These are phyloP conservation scores for Heliconius cydno DNA, from an alignment of 2,888 invertebrate genomes.

Conservation along the genomic window DNA sequence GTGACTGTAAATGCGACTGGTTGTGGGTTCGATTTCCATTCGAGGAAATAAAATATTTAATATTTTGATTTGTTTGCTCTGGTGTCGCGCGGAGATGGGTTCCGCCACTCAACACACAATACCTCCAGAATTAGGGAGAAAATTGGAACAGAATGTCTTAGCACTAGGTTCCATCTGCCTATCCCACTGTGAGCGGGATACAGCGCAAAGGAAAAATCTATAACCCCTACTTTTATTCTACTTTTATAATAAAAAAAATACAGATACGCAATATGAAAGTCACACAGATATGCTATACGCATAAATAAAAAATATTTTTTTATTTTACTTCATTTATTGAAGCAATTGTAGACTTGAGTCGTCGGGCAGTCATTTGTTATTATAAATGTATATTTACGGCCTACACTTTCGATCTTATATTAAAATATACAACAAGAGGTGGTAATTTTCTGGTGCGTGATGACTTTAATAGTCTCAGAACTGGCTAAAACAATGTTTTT, in stretches of 20 bases:
- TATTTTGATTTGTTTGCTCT: neutral
- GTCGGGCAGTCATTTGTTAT: constrained; percentile 62
- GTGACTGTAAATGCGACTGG: neutral
- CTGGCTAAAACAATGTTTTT: constrained; percentile 65
- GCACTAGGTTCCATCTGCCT: neutral
- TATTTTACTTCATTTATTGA: constrained; percentile 62
- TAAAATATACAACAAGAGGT: constrained; percentile 76
- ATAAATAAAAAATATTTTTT: constrained; percentile 56
- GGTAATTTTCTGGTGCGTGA: constrained; percentile 78
- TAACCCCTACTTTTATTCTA: constrained; percentile 59
- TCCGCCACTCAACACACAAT: neutral
- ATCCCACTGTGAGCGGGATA: too few species aligned
- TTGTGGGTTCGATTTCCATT: neutral
- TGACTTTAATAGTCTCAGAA: constrained; percentile 73
- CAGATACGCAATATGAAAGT: constrained; percentile 65
- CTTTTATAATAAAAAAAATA: constrained; percentile 53
- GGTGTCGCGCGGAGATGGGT: neutral
- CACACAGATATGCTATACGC: constrained; percentile 52
- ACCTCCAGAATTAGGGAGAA: neutral
- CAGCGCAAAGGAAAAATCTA: neutral
- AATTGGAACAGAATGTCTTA: neutral
- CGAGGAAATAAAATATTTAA: neutral
- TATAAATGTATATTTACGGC: constrained; percentile 60
- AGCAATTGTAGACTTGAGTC: constrained; percentile 62
- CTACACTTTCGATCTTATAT: constrained; percentile 72